Evolutionary conservation across 2,888 invertebrate genomes (phyloP).

Genomic region (Rhabditoides inermis): DNA sequence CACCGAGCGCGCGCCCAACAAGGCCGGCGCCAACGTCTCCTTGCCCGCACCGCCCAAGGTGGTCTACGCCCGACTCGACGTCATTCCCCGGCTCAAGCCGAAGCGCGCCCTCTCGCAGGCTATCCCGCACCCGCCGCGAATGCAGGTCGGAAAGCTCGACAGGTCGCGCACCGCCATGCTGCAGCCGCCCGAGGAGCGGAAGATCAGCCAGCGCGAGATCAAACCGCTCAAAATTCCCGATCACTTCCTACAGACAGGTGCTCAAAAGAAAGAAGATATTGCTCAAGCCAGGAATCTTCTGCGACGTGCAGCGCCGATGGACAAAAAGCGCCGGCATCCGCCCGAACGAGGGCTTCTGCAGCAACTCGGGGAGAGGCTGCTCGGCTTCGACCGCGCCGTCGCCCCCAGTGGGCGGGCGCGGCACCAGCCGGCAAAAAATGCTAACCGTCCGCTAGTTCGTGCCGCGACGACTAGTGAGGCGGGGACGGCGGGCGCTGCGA

Average conservation of each 20-base stretch:
- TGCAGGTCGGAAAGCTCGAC: constrained; percentile 21
- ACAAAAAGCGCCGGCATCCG: constrained; percentile 5
- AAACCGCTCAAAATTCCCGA: constrained; percentile 31
- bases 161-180: constrained; percentile 25
- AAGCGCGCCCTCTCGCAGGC: not conserved
- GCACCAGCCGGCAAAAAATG: constrained; percentile 10
- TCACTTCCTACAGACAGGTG: constrained; percentile 26
- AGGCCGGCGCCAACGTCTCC: constrained; percentile 15
- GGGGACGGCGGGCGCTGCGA: constrained; percentile 6
- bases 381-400: not conserved
- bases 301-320: not conserved
- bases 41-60: constrained; percentile 26
- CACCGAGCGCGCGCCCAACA: constrained; percentile 34
- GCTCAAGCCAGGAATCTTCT: not conserved
- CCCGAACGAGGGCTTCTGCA: not conserved
- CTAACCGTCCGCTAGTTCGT: constrained; percentile 23
- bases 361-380: not conserved
- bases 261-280: constrained; percentile 20
- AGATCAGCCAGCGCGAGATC: constrained; percentile 17
- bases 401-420: not conserved
- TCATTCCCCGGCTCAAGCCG: constrained; percentile 10
- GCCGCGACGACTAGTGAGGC: constrained; percentile 38
- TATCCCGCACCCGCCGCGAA: constrained; percentile 12
- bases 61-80: constrained; percentile 18
- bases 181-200: constrained; percentile 17